Conservation (phyloP, 2,888 invertebrate genomes). For the Euzetes globulus region DNA sequence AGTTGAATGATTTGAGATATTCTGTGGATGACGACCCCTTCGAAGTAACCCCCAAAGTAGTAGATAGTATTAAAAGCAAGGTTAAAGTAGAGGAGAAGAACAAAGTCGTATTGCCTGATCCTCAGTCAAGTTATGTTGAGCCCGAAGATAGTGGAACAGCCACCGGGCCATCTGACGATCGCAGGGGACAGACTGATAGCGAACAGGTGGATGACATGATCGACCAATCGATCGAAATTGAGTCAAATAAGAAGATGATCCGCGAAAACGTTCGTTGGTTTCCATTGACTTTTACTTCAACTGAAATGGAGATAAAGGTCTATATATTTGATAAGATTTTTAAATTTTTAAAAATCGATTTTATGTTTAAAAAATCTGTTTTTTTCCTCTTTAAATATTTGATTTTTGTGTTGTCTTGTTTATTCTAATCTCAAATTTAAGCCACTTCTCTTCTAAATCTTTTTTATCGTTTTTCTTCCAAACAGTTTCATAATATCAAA, state of each 20-base stretch:
- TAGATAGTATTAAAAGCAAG: neutral
- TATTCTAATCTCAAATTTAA: neutral
- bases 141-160: slow-evolving; percentile 23
- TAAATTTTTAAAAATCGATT: slow-evolving; percentile 22
- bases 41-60: slow-evolving; percentile 24
- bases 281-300: slow-evolving; percentile 76
- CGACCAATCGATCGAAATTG: slow-evolving; percentile 77
- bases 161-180: slow-evolving; percentile 41
- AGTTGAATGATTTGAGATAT: slow-evolving; percentile 41
- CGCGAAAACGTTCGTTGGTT: slow-evolving; percentile 75
- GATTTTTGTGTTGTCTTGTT: neutral
- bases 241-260: slow-evolving; percentile 79
- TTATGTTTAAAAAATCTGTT: slow-evolving; percentile 28
- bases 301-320: slow-evolving; percentile 69
- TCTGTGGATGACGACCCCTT: slow-evolving; percentile 41
- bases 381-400: slow-evolving; percentile 40
- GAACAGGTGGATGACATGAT: slow-evolving; percentile 68
- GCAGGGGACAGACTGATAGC: slow-evolving; percentile 44
- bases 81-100: neutral
- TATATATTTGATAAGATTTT: slow-evolving; percentile 25
- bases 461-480: slow-evolving; percentile 36
- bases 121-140: slow-evolving; percentile 10
- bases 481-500: slow-evolving; percentile 68
- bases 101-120: neutral
- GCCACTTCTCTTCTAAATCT: neutral